Conservation (phyloP, 1,140 invertebrate genomes). For the Manduca sexta region DNA sequence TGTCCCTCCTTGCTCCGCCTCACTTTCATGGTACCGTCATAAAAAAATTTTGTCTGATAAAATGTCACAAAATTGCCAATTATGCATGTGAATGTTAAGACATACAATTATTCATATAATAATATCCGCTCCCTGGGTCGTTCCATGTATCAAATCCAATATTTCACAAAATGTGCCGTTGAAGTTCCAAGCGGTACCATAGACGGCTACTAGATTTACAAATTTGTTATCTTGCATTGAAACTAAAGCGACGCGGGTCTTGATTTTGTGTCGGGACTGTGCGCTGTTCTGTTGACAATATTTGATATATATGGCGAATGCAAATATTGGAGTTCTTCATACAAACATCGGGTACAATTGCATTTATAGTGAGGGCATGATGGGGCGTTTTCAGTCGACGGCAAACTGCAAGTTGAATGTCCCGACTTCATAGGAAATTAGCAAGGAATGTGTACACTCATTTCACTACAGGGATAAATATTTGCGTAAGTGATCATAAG, state of each 20-base stretch:
- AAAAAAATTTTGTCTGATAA: not conserved
- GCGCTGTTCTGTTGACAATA: too few species aligned
- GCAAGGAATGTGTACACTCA: slow-evolving; percentile 18
- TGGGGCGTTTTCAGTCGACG: slow-evolving; percentile 2
- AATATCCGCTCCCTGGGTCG: not conserved
- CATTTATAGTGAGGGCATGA: slow-evolving; percentile 15
- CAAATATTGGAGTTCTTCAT: slow-evolving; percentile 2
- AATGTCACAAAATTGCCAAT: slow-evolving; percentile 1
- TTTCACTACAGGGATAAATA: slow-evolving; percentile 15
- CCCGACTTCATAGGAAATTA: slow-evolving; percentile 1
- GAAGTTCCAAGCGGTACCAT: not conserved
- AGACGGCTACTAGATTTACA: not conserved
- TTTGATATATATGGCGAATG: slow-evolving; percentile 1
- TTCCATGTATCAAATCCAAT: not conserved
- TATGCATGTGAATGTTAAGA: slow-evolving; percentile 17
- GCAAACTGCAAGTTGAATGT: not conserved
- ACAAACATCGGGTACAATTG: slow-evolving; percentile 9
- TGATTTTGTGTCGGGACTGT: not conserved
- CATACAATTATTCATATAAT: slow-evolving; percentile 3
- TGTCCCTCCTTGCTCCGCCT: slow-evolving; percentile 16
- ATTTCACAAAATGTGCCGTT: not conserved
- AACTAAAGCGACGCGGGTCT: not conserved
- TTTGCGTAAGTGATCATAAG: slow-evolving; percentile 59
- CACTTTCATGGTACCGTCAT: slow-evolving; percentile 9
- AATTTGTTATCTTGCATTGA: too few species aligned